phyloP scores from a whole-genome alignment of 2,797 vertebrate species.

The Phylloscopus collybita region DNA sequence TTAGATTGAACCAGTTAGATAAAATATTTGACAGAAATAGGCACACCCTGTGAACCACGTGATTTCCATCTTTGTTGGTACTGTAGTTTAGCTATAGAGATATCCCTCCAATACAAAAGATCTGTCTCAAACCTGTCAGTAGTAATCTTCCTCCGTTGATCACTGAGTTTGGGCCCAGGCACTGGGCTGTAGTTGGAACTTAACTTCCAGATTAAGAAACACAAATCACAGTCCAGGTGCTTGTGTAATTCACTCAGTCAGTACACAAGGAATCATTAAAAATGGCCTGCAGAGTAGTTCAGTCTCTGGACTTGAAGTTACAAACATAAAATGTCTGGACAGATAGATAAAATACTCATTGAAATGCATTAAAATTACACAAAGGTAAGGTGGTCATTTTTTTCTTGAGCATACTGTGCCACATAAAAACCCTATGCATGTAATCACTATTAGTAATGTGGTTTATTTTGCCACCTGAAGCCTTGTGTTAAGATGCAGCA shows the following conservation, averaged over 20 bases:
- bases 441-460: background rate
- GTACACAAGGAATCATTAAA: background rate
- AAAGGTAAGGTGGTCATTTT: background rate
- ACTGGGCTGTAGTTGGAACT: background rate
- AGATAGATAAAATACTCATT: background rate
- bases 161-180: background rate
- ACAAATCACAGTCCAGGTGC: background rate
- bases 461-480: constrained; percentile 34
- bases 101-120: background rate
- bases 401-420: background rate
- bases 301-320: background rate
- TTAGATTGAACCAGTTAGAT: background rate
- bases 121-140: background rate
- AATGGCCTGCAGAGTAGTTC: background rate
- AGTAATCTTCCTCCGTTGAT: background rate
- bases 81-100: background rate
- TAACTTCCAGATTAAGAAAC: background rate
- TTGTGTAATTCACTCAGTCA: background rate
- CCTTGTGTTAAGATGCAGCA: background rate
- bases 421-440: background rate
- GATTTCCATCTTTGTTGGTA: background rate
- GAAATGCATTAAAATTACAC: constrained; percentile 5
- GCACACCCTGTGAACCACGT: background rate
- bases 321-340: background rate
- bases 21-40: constrained; percentile 19